phyloP scores from a whole-genome alignment of 2,888 invertebrate species.

The Apamea sordens region DNA sequence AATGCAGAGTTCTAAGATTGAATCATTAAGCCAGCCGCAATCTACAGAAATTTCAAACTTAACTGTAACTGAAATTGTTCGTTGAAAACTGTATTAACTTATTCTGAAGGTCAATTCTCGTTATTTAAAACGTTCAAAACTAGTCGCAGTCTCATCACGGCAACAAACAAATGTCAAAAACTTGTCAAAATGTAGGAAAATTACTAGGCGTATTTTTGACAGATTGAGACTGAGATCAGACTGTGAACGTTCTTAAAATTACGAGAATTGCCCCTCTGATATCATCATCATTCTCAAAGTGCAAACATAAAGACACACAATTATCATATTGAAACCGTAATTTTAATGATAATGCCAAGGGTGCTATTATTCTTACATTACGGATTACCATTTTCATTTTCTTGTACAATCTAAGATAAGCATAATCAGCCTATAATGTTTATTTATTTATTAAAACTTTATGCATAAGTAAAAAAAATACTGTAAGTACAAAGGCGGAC shows the following conservation, averaged over 20 bases:
- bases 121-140: no score
- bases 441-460: no score
- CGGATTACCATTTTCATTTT: constrained; percentile 18
- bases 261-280: no score
- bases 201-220: no score
- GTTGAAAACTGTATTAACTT: constrained; percentile 8
- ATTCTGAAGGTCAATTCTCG: no score
- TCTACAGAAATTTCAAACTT: constrained; percentile 5
- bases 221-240: no score
- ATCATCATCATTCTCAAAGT: not conserved
- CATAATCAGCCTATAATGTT: no score
- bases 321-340: constrained; percentile 4
- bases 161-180: no score
- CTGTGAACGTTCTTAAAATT: no score
- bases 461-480: not conserved
- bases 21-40: not conserved
- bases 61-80: constrained; percentile 9
- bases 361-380: constrained; percentile 30
- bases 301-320: not conserved
- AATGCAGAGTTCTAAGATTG: not conserved
- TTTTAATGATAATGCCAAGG: constrained; percentile 33
- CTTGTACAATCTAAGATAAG: constrained; percentile 1
- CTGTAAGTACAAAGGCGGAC: no score
- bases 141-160: no score
- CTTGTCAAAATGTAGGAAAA: no score